These are phyloP conservation scores for Leptoclinus maculatus DNA, from an alignment of 2,797 vertebrate species.

Conservation along the genomic window DNA sequence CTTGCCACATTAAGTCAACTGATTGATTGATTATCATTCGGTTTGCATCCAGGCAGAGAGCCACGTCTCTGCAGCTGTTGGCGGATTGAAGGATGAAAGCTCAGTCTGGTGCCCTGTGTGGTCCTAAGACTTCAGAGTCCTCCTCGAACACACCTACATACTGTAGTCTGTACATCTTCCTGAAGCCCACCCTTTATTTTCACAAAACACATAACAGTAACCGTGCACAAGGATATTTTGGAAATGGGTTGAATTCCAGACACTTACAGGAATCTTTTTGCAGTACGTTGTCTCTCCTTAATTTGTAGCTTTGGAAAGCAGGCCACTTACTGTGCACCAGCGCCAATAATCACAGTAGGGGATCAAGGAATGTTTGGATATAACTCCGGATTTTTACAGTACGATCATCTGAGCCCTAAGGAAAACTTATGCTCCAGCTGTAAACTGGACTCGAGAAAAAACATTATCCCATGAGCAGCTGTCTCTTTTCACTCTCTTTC, in stretches of 20 bases:
- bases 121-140: slow-evolving; percentile 45
- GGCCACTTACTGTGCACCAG: slow-evolving; percentile 12
- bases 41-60: slow-evolving; percentile 58
- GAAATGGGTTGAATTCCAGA: slow-evolving; percentile 40
- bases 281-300: slow-evolving; percentile 39
- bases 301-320: slow-evolving; percentile 57
- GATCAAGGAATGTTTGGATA: slow-evolving; percentile 52
- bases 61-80: slow-evolving; percentile 61
- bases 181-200: neutral
- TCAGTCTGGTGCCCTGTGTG: slow-evolving; percentile 54
- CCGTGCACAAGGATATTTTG: neutral
- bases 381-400: slow-evolving; percentile 36
- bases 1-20: slow-evolving; percentile 53
- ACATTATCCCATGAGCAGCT: slow-evolving; percentile 4
- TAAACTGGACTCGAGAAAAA: slow-evolving; percentile 18
- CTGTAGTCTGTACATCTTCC: neutral
- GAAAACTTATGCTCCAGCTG: slow-evolving; percentile 20
- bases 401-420: slow-evolving; percentile 17
- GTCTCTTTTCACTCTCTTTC: neutral
- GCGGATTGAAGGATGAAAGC: slow-evolving; percentile 67
- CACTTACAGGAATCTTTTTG: slow-evolving; percentile 17
- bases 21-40: slow-evolving; percentile 71
- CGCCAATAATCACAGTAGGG: slow-evolving; percentile 71
- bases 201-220: slow-evolving; percentile 12
- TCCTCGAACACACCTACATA: slow-evolving; percentile 36